These are phyloP conservation scores for Cheilosia soror DNA, from an alignment of 2,888 invertebrate genomes.

Conservation along the genomic window DNA sequence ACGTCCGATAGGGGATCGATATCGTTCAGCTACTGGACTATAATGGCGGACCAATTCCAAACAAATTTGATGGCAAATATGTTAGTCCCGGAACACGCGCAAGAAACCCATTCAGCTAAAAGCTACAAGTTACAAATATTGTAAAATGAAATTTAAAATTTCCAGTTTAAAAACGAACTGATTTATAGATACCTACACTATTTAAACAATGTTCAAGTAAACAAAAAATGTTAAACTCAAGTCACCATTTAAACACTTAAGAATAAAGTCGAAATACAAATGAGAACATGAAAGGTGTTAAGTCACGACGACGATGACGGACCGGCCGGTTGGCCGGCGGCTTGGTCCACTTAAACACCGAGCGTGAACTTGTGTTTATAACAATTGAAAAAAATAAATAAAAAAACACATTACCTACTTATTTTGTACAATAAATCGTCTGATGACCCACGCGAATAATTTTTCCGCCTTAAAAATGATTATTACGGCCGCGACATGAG, in stretches of 20 bases:
- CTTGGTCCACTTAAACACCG: conserved; percentile 4
- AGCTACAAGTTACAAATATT: too few relatives aligned
- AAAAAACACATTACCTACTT: not conserved
- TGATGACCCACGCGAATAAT: conserved; percentile 31
- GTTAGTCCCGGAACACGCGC: too few relatives aligned
- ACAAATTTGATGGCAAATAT: too few relatives aligned
- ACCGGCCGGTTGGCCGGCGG: not conserved
- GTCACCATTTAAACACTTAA: not conserved
- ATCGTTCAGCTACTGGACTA: too few relatives aligned
- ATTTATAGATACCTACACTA: too few relatives aligned
- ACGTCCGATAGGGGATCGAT: too few relatives aligned
- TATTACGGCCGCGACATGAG: conserved; percentile 36
- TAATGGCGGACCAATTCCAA: too few relatives aligned
- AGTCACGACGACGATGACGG: conserved; percentile 4
- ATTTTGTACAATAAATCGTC: conserved; percentile 1
- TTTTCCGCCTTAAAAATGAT: conserved; percentile 16
- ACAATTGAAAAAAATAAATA: conserved; percentile 7
- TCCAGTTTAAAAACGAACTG: too few relatives aligned
- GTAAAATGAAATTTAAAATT: too few relatives aligned
- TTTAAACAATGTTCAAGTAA: too few relatives aligned
- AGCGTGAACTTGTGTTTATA: conserved; percentile 23
- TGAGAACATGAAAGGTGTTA: conserved; percentile 21
- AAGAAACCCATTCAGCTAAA: too few relatives aligned
- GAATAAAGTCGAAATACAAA: conserved; percentile 1
- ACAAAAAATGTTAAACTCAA: not conserved